phyloP scores from a whole-genome alignment of 2,113 vertebrate genomes.

The Cololabis saira region DNA sequence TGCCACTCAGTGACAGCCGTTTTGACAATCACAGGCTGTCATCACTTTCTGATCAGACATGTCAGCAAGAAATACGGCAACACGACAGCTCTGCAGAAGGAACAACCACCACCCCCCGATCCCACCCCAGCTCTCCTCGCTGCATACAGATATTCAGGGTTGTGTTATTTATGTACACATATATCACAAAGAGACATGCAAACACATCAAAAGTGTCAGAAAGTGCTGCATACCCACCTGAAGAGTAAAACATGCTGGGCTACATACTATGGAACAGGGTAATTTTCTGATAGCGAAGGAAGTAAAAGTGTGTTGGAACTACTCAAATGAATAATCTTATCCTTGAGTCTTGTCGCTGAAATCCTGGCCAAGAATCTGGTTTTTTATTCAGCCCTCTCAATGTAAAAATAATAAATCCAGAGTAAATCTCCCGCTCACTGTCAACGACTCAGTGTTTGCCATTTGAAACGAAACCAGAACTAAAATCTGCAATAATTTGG shows the following conservation, averaged over 20 bases:
- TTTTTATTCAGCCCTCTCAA: neutral
- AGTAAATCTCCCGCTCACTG: neutral
- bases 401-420: neutral
- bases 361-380: neutral
- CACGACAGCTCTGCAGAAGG: constrained; percentile 74
- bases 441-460: constrained; percentile 1
- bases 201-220: constrained; percentile 82
- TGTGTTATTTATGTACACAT: constrained; percentile 80
- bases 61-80: constrained; percentile 79
- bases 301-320: constrained; percentile 12
- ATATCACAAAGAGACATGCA: constrained; percentile 69
- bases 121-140: constrained; percentile 35
- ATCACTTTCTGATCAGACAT: constrained; percentile 84
- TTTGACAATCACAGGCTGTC: constrained; percentile 86
- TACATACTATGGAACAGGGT: constrained; percentile 19
- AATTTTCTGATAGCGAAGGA: constrained; percentile 36
- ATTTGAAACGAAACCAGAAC: neutral
- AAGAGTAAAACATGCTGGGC: constrained; percentile 63
- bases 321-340: constrained; percentile 16
- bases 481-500: constrained; percentile 9
- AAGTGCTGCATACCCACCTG: constrained; percentile 57
- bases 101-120: constrained; percentile 57
- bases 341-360: neutral
- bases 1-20: constrained; percentile 80
- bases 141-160: constrained; percentile 55